Base-by-base conservation (phyloP, 2,888 invertebrate genomes). In the Drosophila quinaria region DNA sequence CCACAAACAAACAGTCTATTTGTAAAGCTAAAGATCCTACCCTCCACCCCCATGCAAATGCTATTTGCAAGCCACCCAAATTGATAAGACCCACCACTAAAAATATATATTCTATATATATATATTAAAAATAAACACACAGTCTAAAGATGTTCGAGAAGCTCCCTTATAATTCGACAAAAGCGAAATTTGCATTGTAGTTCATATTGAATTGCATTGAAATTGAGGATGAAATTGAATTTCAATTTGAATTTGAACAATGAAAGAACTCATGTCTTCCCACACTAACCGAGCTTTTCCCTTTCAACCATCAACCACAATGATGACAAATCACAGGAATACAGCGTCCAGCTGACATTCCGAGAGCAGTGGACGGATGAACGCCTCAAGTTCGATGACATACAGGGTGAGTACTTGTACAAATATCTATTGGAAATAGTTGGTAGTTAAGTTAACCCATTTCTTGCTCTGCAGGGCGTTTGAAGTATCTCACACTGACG, bases 281-380 rank as follows among this genome's bases (percentile, higher is more conserved):
- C 47, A 25, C 66, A 70, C 73, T 84, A 78, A 84, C 68, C 64
- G 70, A 49, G 47, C 15, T 76, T 47, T 76, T 46, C 39, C 55
- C 19, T 35, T 41, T 25, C 25, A 25, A 25, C 67, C 47, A 56
- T 50, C 42, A 17, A 41, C 47, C 44, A 55, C 55, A 47, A 49
- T 31, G 37, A 35, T 56, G 42, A 17, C 49, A 46, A 49, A 39
- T 63, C 51, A 19, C 86, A 98, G 98, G 98, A 99, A 95, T 99
- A 98, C 95, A 98, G 98, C 92, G 98, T 98, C 90, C 98, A 98
- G 94, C 94, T 99, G 92, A 98, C 98, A 85, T 98, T 99, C 94
- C 96, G 98, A 93, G 98, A 99, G 93, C 97, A 98, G 94, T 99
- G 98, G 98, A 94, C 97, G 92, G 98, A 99, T 93, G 97, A 98